Evolutionary conservation across 2,113 vertebrate species (phyloP).

Genomic region (Bubo bubo): DNA sequence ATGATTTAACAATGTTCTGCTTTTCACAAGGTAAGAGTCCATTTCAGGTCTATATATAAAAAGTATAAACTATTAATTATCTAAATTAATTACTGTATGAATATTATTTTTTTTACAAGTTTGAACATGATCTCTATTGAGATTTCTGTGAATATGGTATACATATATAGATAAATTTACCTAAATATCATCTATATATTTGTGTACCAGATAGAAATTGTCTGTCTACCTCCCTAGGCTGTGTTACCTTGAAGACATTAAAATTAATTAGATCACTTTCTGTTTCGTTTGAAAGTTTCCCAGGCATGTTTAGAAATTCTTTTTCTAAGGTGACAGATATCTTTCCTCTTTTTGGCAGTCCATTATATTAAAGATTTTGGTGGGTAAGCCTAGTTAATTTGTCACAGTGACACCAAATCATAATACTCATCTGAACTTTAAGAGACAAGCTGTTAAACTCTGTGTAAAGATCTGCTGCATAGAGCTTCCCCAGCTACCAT

Average conservation of each 20-base stretch:
- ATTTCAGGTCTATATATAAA: background rate
- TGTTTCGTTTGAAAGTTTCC: background rate
- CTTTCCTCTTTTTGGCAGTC: background rate
- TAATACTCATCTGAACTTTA: background rate
- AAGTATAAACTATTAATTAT: background rate
- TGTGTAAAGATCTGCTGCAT: background rate
- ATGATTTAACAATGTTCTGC: background rate
- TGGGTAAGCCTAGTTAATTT: background rate
- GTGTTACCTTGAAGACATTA: background rate
- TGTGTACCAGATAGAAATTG: background rate
- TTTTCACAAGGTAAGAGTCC: background rate
- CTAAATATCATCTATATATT: background rate
- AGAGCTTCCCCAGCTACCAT: background rate
- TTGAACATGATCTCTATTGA: background rate
- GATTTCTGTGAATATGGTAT: background rate
- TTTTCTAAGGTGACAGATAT: background rate
- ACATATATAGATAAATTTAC: background rate
- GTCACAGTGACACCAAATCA: background rate
- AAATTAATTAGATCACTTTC: background rate
- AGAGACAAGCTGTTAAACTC: background rate
- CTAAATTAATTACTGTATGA: background rate
- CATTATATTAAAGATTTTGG: background rate
- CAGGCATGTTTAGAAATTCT: background rate
- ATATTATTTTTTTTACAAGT: background rate
- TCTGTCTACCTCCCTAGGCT: background rate